phyloP scores from a whole-genome alignment of 2,797 vertebrate species.

The Limnodromus scolopaceus region DNA sequence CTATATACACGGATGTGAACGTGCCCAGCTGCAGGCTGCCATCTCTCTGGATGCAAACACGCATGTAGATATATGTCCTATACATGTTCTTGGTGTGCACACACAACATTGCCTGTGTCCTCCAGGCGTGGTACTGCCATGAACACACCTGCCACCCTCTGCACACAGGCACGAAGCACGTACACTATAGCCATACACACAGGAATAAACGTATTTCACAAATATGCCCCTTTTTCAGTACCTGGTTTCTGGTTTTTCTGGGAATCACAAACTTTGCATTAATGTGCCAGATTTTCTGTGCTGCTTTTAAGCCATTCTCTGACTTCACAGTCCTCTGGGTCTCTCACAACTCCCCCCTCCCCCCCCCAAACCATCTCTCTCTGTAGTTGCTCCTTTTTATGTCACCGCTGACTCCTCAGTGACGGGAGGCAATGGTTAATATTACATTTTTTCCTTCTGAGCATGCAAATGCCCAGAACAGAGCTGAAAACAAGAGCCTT shows the following conservation, averaged over 20 bases:
- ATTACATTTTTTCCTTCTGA: background rate
- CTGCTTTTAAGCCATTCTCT: background rate
- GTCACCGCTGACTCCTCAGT: background rate
- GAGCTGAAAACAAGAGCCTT: background rate
- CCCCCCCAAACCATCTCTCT: background rate
- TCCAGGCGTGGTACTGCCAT: fast-evolving
- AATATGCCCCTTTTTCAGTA: fast-evolving
- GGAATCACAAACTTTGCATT: background rate
- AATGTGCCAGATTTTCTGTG: background rate
- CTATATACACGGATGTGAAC: fast-evolving
- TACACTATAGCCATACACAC: fast-evolving
- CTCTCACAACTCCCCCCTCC: background rate
- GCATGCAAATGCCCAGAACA: background rate
- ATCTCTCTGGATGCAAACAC: background rate
- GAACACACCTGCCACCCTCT: background rate
- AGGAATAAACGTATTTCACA: background rate
- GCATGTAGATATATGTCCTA: fast-evolving
- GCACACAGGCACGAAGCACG: fast-evolving
- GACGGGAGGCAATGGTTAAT: background rate
- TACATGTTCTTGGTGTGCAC: fast-evolving
- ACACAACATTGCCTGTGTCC: fast-evolving
- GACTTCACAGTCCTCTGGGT: background rate
- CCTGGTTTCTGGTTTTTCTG: background rate
- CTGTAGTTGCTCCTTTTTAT: background rate
- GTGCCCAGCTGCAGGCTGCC: background rate